These are phyloP conservation scores for Trichosurus vulpecula DNA, from an alignment of 2,797 vertebrate species.

Conservation along the genomic window DNA sequence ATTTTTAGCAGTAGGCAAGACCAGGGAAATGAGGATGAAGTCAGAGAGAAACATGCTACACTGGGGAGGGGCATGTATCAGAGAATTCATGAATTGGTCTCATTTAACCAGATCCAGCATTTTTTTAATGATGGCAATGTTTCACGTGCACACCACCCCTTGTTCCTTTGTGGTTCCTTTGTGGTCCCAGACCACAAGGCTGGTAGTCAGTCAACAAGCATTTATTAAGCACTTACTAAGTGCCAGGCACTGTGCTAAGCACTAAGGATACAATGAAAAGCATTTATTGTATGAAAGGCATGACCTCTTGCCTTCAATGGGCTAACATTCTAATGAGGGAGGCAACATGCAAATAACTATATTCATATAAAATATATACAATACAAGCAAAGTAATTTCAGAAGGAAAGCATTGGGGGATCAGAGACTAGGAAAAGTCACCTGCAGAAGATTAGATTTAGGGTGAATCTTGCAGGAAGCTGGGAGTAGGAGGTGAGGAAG, in stretches of 20 bases:
- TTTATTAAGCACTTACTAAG: neutral
- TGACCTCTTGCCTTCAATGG: neutral
- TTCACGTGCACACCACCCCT: neutral
- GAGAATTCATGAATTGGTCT: too few relatives aligned
- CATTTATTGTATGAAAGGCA: neutral
- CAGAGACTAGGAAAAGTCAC: neutral
- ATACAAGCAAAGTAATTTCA: neutral
- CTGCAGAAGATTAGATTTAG: neutral
- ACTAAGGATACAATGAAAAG: neutral
- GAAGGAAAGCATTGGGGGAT: neutral
- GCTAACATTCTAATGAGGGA: neutral
- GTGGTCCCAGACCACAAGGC: neutral
- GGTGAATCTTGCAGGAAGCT: neutral
- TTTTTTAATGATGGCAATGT: neutral
- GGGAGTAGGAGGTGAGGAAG: neutral
- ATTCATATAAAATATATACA: neutral
- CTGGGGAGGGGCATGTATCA: too few relatives aligned
- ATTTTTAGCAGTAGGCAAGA: too few relatives aligned
- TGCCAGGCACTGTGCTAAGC: too few relatives aligned
- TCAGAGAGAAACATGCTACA: too few relatives aligned
- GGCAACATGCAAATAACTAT: neutral
- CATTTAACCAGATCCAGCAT: neutral
- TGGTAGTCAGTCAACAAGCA: neutral
- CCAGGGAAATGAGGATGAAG: too few relatives aligned
- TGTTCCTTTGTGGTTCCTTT: neutral